Evolutionary conservation across 1,140 invertebrate species (phyloP).

Genomic region (Copidosoma floridanum): DNA sequence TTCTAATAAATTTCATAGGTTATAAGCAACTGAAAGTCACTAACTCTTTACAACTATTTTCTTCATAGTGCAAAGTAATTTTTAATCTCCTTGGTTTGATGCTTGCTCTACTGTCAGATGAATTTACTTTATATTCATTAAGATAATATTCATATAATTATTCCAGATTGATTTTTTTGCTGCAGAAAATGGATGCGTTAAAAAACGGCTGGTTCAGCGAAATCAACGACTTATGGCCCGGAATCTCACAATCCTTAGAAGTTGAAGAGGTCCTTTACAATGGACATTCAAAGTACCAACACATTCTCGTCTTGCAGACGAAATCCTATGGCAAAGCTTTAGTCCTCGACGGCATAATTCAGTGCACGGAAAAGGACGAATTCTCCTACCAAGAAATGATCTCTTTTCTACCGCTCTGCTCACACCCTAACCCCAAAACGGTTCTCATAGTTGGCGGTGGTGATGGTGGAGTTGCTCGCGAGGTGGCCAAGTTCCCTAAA

Average conservation of each 20-base stretch:
- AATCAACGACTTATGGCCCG: slow-evolving; percentile 85
- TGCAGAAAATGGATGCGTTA: slow-evolving; percentile 60
- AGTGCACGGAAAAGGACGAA: slow-evolving; percentile 95
- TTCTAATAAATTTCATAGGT: no score
- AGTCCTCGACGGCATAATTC: slow-evolving; percentile 94
- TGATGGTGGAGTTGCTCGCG: slow-evolving; percentile 93
- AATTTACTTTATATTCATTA: no score
- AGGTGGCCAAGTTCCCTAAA: slow-evolving; percentile 88
- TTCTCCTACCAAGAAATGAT: slow-evolving; percentile 99
- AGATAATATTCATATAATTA: no score
- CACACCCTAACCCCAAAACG: slow-evolving; percentile 86
- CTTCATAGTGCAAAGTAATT: no score
- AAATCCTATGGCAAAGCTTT: slow-evolving; percentile 85
- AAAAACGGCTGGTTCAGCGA: slow-evolving; percentile 90
- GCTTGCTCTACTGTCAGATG: no score
- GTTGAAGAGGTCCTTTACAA: slow-evolving; percentile 80
- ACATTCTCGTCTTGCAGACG: slow-evolving; percentile 86
- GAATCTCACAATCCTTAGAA: slow-evolving; percentile 85
- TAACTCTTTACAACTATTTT: no score
- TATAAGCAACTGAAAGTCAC: no score
- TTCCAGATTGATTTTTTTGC: slow-evolving; percentile 4
- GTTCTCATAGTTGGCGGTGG: slow-evolving; percentile 96
- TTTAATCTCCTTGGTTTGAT: no score
- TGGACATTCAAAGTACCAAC: slow-evolving; percentile 85
- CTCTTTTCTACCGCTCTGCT: slow-evolving; percentile 87